Base-by-base conservation (phyloP, 2,888 invertebrate species). In the Norana najaformis region DNA sequence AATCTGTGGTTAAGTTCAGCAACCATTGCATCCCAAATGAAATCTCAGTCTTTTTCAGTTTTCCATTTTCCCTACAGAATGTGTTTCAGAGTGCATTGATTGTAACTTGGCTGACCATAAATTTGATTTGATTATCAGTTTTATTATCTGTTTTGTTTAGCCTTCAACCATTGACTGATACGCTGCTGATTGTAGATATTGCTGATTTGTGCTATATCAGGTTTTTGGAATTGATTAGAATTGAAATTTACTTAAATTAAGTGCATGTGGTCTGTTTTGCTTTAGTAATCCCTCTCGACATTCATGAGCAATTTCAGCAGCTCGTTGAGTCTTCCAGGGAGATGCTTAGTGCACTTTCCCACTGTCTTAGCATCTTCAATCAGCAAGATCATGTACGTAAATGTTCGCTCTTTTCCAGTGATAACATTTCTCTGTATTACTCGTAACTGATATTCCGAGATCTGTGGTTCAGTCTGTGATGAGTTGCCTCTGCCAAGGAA, bases 331-430 rank as follows among this genome's bases (percentile, higher is more conserved):
- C 96, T 30, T 96, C 96, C 0, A 95, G 95, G 1, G 96, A 96
- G 90, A 96, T 96, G 94, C 94, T 96, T 90, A 92, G 95, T 5
- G 95, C 96, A 37, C 94, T 97, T 89, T 95, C 95, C 1, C 96
- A 96, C 94, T 96, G 96, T 93, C 95, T 96, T n/a, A 96, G 96
- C 5, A 94, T 96, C 2, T 96, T 96, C 83, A 95, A 96, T 35
- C 96, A 96, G 92, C 96, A 96, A 83, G 95, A 96, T 91, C 96
- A 96, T 95, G 96, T 96, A 4, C 95, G 96, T 93, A 37, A 41
- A 89, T 41, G 90, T 36, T 30, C 13, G 5, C 38, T 8, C 30
- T n/a, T 1, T 69, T 69, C n/a, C 30, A 16, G 5, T 47, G 47
- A 47, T 47, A 23, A 20, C 20, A 23, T 14, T 47, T 47, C 47